Conservation (phyloP, 2,797 vertebrate species). For the Mycteria americana region DNA sequence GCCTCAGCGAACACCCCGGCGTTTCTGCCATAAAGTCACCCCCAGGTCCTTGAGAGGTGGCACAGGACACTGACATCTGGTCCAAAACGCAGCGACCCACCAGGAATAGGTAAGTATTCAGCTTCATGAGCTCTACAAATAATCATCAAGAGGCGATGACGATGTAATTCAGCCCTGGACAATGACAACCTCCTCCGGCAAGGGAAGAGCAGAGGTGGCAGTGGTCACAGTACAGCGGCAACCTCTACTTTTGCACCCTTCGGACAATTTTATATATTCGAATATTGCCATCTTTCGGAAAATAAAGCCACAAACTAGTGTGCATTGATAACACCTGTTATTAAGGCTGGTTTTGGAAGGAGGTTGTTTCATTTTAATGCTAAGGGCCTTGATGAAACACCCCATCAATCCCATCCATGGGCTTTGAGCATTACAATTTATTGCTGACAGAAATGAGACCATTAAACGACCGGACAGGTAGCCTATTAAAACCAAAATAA, state of each 20-base stretch:
- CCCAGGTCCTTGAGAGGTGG: not conserved
- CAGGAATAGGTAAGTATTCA: not conserved
- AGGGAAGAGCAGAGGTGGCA: not conserved
- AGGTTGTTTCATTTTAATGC: not conserved
- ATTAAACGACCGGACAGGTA: not conserved
- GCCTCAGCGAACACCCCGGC: fast-evolving
- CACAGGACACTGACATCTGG: not conserved
- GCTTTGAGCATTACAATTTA: not conserved
- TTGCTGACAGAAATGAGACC: not conserved
- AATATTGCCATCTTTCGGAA: not conserved
- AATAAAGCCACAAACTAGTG: not conserved
- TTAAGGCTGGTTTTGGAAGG: not conserved
- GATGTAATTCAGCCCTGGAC: not conserved
- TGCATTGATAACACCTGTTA: too few relatives aligned
- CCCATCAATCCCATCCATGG: not conserved
- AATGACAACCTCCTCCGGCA: not conserved
- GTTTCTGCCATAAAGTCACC: not conserved
- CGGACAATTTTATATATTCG: not conserved
- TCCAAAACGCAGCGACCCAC: not conserved
- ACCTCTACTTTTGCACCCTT: not conserved
- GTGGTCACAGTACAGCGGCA: not conserved
- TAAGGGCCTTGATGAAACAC: not conserved
- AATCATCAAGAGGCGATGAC: not conserved
- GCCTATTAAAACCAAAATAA: not conserved
- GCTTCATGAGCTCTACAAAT: not conserved